Evolutionary conservation across 1,140 invertebrate species (phyloP).

Genomic region (Ceratina calcarata): DNA sequence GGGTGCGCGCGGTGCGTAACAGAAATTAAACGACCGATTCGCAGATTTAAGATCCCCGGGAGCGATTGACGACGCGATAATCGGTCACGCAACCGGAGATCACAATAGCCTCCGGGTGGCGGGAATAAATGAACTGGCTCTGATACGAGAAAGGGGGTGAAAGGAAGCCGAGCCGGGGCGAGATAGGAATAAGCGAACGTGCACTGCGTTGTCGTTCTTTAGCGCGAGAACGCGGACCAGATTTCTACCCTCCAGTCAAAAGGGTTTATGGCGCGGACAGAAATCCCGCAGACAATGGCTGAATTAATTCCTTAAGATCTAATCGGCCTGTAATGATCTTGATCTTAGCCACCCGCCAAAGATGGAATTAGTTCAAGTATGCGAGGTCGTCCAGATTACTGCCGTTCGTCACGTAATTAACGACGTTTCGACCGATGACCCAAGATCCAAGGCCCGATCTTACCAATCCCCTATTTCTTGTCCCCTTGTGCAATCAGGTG

Average conservation of each 20-base stretch:
- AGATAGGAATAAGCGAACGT: too few relatives aligned
- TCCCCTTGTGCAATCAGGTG: slow-evolving; percentile 31
- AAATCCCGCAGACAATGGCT: slow-evolving; percentile 73
- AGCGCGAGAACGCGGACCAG: slow-evolving; percentile 38
- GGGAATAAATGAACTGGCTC: slow-evolving; percentile 61
- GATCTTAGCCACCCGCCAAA: slow-evolving; percentile 51
- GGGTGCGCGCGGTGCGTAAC: slow-evolving; percentile 42
- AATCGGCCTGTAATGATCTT: slow-evolving; percentile 74
- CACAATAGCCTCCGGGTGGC: slow-evolving; percentile 47
- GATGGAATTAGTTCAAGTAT: slow-evolving; percentile 59
- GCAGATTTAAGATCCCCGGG: slow-evolving; percentile 41
- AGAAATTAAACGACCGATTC: slow-evolving; percentile 59
- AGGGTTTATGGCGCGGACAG: slow-evolving; percentile 75
- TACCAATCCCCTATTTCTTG: not conserved
- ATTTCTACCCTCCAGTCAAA: slow-evolving; percentile 65
- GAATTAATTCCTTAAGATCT: slow-evolving; percentile 75
- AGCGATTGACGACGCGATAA: slow-evolving; percentile 54
- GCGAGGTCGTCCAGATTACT: slow-evolving; percentile 45
- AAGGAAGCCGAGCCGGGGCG: slow-evolving; percentile 38
- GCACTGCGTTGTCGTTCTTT: too few relatives aligned
- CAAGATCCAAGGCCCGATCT: slow-evolving; percentile 46
- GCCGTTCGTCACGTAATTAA: slow-evolving; percentile 62
- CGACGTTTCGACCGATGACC: slow-evolving; percentile 59
- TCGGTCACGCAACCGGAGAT: slow-evolving; percentile 60
- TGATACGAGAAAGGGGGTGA: slow-evolving; percentile 55